phyloP scores from a whole-genome alignment of 2,888 invertebrate genomes.

The Rotaria sp. region DNA sequence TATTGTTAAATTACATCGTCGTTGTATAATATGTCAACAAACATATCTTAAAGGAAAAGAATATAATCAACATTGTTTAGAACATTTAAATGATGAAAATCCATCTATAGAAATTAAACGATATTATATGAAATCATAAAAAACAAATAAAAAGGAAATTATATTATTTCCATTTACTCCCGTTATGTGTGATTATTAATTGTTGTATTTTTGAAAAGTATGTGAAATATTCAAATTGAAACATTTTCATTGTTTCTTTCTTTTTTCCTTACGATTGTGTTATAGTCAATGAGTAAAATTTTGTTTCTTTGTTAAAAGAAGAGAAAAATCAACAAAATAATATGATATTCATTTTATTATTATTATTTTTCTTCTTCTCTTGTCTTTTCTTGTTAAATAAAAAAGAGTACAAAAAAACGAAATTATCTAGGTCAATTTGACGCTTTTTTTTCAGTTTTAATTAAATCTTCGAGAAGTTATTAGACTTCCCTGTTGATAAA shows the following conservation, averaged over 20 bases:
- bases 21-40: background rate
- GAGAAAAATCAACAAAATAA: background rate
- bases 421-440: too few species aligned
- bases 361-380: background rate
- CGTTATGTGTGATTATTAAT: too few species aligned
- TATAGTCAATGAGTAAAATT: background rate
- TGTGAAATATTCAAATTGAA: background rate
- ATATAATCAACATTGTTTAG: conserved; percentile 1
- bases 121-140: background rate
- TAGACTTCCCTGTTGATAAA: too few species aligned
- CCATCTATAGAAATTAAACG: background rate
- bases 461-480: too few species aligned
- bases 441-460: too few species aligned
- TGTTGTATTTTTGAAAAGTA: background rate
- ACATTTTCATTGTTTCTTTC: background rate
- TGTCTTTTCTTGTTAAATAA: background rate
- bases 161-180: background rate
- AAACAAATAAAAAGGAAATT: background rate
- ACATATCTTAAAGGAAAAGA: background rate
- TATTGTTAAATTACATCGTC: background rate
- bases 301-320: background rate
- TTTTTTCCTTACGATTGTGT: background rate
- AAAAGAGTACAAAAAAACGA: background rate
- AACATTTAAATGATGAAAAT: background rate
- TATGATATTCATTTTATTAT: background rate